These are phyloP conservation scores for Pristionchus pacificus DNA, from an alignment of 1,140 invertebrate species.

Conservation along the genomic window DNA sequence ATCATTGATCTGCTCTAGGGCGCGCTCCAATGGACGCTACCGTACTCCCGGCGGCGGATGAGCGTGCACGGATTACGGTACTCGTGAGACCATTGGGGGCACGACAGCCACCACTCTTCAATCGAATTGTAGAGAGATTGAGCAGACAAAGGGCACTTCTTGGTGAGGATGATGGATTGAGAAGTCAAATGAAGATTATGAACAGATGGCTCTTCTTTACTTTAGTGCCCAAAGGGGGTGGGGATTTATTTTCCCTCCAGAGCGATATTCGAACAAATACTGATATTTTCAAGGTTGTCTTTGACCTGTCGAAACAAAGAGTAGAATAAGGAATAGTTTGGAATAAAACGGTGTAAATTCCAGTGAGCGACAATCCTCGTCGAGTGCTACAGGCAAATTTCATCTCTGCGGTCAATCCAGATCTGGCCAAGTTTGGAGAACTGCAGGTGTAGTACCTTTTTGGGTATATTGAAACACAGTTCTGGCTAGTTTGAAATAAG, in stretches of 20 bases:
- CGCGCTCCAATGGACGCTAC: neutral
- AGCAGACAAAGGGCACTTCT: slow-evolving; percentile 22
- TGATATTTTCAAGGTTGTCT: too few relatives aligned
- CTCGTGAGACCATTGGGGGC: neutral
- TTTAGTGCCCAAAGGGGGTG: too few relatives aligned
- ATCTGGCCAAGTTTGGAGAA: slow-evolving; percentile 43
- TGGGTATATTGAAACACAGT: too few relatives aligned
- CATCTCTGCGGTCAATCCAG: slow-evolving; percentile 35
- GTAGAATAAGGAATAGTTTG: too few relatives aligned
- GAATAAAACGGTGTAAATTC: too few relatives aligned
- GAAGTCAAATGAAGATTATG: neutral
- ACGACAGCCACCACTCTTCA: slow-evolving; percentile 18
- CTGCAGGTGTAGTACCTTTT: too few relatives aligned
- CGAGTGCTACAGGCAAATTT: slow-evolving; percentile 42
- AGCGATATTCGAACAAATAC: too few relatives aligned
- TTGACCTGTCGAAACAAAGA: too few relatives aligned
- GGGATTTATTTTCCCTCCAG: too few relatives aligned
- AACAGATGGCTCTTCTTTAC: too few relatives aligned
- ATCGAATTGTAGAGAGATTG: slow-evolving; percentile 20
- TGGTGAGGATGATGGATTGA: neutral
- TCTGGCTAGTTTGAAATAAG: slow-evolving; percentile 20
- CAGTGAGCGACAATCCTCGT: slow-evolving; percentile 44
- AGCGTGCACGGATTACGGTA: neutral
- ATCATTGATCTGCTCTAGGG: too few relatives aligned
- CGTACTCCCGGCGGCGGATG: neutral